phyloP scores from a whole-genome alignment of 1,140 invertebrate species.

The Bombus breviceps region DNA sequence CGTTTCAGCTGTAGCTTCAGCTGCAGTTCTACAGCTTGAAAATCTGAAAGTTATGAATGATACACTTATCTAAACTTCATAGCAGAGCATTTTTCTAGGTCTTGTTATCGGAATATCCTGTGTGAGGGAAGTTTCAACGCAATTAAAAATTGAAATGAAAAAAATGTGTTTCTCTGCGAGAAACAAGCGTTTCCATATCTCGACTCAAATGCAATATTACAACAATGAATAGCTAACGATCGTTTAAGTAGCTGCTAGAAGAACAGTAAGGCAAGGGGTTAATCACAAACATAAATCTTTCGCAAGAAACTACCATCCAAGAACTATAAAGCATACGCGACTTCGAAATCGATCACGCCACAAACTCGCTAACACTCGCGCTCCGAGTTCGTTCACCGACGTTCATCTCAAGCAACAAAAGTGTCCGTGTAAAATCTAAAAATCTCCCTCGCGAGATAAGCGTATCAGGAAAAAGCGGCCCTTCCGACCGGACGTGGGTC shows the following conservation, averaged over 20 bases:
- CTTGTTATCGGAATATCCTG: neutral
- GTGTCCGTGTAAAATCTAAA: constrained; percentile 4
- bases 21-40: too few relatives aligned
- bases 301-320: neutral
- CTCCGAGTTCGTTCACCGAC: neutral
- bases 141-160: neutral
- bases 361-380: neutral
- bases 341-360: neutral
- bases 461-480: neutral
- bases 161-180: neutral
- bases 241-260: neutral
- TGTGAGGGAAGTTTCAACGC: neutral
- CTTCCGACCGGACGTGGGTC: neutral
- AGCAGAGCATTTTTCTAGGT: neutral
- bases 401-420: neutral
- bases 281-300: neutral
- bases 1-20: too few relatives aligned
- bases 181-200: neutral
- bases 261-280: neutral
- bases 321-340: neutral
- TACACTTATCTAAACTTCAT: neutral
- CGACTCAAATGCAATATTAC: too few relatives aligned
- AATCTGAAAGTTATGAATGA: too few relatives aligned
- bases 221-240: neutral
- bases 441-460: constrained; percentile 25